Evolutionary conservation across 30 jellyfish, hydroid and myxozoan genomes (phyloP), one percentile per base, ranked within the genome.

Genomic region (Aurelia sp.): DNA sequence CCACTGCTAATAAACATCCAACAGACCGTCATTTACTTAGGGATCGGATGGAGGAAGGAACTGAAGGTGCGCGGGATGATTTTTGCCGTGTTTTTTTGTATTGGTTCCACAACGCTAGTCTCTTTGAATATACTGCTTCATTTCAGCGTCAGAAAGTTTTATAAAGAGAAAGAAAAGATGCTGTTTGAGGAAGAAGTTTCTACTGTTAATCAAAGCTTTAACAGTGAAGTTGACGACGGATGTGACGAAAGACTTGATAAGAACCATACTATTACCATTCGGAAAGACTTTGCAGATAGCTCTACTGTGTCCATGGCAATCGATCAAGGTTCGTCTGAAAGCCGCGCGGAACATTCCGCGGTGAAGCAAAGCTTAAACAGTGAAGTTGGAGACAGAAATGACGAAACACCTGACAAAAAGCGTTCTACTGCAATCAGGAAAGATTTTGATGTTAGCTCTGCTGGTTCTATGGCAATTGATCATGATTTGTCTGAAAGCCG

Each of bases 1-100:
- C 76, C 87, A 5, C 62, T 59, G 73, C 44, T 52, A 3, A 13
- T 76, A 23, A 22, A 64, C n/a, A 23, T 57, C 19, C 87, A 76
- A 50, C 87, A 76, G 62, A 69, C 44, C n/a, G 68, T 59, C 19
- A 58, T 76, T 3, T 76, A 17, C 73, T 8, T 40, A 5, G 20
- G 5, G 48, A 18, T 13, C 12, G 27, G 71, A 6, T 40, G 71
- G 59, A 15, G 10, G 51, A 61, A 15, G 10, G 87, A 76, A 52
- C 76, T 76, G 51, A 50, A 20, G 41, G 63, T 62, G 9, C 61
- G 87, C 61, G 53, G 87, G 35, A 22, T 57, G 19, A 12, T 33
- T 2, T 55, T 62, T 27, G 51, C 62, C 3, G 65, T 31, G n/a
- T 59, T 76, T 22, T 76, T 76, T 31, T 11, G 66, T 50, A 23